Conservation (phyloP, 1,140 invertebrate genomes). For the Pentalonia nigronervosa region DNA sequence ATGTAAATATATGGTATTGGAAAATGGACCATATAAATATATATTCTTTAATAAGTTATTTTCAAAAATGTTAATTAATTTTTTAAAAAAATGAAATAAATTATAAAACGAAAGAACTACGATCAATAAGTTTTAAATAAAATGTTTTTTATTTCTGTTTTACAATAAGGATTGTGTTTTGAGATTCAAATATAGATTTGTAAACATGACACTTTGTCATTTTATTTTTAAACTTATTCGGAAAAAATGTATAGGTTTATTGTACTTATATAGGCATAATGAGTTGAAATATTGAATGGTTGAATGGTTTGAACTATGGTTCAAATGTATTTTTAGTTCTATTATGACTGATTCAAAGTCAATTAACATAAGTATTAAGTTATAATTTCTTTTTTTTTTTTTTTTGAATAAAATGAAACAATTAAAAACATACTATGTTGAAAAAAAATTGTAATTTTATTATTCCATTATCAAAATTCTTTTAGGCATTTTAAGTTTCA, state of each 20-base stretch:
- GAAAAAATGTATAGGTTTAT: neutral
- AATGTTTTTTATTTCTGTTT: neutral
- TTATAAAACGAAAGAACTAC: neutral
- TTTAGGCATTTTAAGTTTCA: neutral
- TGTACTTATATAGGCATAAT: neutral
- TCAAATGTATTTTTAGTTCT: slow-evolving; percentile 5
- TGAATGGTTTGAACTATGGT: neutral
- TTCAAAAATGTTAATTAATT: neutral
- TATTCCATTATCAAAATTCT: neutral
- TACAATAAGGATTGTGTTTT: neutral
- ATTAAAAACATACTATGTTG: too few species aligned
- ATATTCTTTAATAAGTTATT: neutral
- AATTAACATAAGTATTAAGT: neutral
- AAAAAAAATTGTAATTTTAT: neutral
- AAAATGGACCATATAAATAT: neutral
- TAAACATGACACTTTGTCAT: neutral
- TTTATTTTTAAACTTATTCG: neutral
- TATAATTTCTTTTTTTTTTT: neutral
- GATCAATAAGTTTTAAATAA: neutral
- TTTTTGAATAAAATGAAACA: neutral
- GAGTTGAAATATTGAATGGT: neutral
- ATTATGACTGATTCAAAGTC: neutral
- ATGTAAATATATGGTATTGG: neutral
- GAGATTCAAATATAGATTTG: neutral
- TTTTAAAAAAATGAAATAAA: neutral